Percentiles rank a stretch among this genome's conserved stretches.
Evolutionary conservation across 2,113 vertebrate genomes (phyloP).

Genomic region (Mus spicilegus): DNA sequence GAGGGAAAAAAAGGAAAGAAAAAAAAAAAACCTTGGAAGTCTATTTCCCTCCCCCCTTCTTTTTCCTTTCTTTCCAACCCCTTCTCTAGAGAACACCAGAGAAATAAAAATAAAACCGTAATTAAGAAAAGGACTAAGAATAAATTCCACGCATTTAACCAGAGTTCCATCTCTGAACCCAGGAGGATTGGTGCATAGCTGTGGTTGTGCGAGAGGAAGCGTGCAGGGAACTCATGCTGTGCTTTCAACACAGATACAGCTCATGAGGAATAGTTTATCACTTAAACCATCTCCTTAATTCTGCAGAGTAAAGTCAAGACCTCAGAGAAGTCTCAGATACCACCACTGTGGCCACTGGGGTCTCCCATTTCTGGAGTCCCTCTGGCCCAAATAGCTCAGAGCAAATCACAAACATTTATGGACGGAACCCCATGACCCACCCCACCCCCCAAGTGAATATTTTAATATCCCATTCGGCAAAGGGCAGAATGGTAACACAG

Average conservation of each 20-base stretch:
- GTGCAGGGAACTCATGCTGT: conserved; percentile 70
- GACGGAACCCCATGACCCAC: conserved; percentile 67
- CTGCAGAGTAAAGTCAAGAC: conserved; percentile 78
- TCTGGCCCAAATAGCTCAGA: conserved; percentile 73
- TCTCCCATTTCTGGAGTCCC: conserved; percentile 75
- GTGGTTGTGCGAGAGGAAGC: conserved; percentile 74
- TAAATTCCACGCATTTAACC: conserved; percentile 81
- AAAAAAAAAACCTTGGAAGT: conserved; percentile 57
- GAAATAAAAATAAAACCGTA: conserved; percentile 68
- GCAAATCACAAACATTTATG: conserved; percentile 80
- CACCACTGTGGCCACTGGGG: conserved; percentile 58
- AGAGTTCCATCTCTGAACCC: conserved; percentile 69
- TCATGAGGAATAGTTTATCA: conserved; percentile 83
- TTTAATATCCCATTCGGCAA: conserved; percentile 76
- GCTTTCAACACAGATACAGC: conserved; percentile 79
- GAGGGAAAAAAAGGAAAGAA: background rate
- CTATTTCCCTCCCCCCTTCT: conserved; percentile 61
- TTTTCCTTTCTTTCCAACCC: conserved; percentile 52
- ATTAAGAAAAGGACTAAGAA: conserved; percentile 65
- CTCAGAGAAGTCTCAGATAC: conserved; percentile 73
- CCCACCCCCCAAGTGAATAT: conserved; percentile 65
- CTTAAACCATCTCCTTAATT: conserved; percentile 78
- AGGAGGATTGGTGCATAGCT: conserved; percentile 80
- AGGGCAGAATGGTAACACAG: conserved; percentile 77
- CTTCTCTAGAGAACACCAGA: conserved; percentile 68